These are phyloP conservation scores for Danionella dracula DNA, from an alignment of 2,797 vertebrate genomes.

Conservation along the genomic window DNA sequence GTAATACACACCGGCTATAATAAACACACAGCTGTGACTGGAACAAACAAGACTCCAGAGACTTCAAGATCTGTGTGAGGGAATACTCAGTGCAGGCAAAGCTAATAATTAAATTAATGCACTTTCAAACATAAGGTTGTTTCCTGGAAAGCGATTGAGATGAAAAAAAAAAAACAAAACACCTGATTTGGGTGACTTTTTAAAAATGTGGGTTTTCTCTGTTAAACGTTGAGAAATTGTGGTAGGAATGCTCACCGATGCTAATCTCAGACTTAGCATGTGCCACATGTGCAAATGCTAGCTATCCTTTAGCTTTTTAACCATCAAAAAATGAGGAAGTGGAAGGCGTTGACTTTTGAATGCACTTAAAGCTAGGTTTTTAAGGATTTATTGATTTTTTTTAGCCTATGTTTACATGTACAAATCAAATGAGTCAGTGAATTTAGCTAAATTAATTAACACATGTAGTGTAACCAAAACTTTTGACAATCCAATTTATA, in stretches of 20 bases:
- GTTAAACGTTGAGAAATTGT: not conserved
- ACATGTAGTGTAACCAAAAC: no score
- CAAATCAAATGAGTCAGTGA: no score
- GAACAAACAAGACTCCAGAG: conserved; percentile 28
- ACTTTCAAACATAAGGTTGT: not conserved
- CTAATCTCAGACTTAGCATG: not conserved
- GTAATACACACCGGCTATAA: conserved; percentile 1
- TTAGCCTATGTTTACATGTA: no score
- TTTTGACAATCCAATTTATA: no score
- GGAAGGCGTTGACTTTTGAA: no score
- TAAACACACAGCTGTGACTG: conserved; percentile 4
- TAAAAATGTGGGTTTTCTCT: not conserved
- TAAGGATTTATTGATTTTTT: no score
- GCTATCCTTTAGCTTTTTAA: not conserved
- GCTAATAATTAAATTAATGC: not conserved
- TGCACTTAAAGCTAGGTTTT: no score
- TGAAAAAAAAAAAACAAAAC: not conserved
- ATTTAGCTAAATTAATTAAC: no score
- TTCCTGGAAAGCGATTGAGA: not conserved
- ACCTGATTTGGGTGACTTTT: not conserved
- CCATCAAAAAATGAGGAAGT: not conserved
- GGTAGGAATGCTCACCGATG: not conserved
- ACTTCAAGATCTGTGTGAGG: conserved; percentile 4
- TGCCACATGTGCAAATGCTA: not conserved
- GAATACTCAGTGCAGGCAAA: not conserved